These are phyloP conservation scores for Hemaris fuciformis DNA, from an alignment of 2,888 invertebrate species.

Conservation along the genomic window DNA sequence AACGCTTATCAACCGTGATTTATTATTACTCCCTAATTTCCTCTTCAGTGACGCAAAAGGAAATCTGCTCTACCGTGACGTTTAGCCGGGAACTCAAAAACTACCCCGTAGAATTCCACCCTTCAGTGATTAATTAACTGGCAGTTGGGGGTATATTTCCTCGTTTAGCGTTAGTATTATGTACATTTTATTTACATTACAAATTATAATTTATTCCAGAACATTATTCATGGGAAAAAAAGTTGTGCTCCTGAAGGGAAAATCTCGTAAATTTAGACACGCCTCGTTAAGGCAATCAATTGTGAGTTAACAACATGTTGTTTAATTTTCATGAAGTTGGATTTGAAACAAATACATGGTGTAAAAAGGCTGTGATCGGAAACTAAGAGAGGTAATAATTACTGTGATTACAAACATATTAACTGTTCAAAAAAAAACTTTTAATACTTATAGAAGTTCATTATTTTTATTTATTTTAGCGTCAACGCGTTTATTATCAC, in stretches of 20 bases:
- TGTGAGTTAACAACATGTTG: neutral
- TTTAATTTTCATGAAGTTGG: too few relatives aligned
- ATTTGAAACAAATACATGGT: too few relatives aligned
- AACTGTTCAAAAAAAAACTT: too few relatives aligned
- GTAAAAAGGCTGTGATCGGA: too few relatives aligned
- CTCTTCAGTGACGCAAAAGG: neutral
- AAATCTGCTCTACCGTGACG: neutral
- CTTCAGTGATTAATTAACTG: neutral
- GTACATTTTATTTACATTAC: conserved; percentile 6
- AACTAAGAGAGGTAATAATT: too few relatives aligned
- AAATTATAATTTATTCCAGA: neutral
- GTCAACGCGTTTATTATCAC: too few relatives aligned
- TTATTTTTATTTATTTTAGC: too few relatives aligned
- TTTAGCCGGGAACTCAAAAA: neutral
- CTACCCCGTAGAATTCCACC: neutral
- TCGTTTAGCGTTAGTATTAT: neutral
- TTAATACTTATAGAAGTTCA: too few relatives aligned
- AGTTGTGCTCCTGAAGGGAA: neutral
- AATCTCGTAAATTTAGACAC: neutral
- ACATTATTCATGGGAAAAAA: neutral
- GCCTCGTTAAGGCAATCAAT: neutral
- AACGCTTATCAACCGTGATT: neutral
- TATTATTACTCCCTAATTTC: neutral
- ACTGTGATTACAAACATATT: too few relatives aligned
- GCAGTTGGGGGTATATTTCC: neutral